A percentile compares a stretch with the other conserved stretches of the same genome.
Evolutionary conservation across 2,888 invertebrate species (phyloP).

Genomic region (Pseudoips prasinana): DNA sequence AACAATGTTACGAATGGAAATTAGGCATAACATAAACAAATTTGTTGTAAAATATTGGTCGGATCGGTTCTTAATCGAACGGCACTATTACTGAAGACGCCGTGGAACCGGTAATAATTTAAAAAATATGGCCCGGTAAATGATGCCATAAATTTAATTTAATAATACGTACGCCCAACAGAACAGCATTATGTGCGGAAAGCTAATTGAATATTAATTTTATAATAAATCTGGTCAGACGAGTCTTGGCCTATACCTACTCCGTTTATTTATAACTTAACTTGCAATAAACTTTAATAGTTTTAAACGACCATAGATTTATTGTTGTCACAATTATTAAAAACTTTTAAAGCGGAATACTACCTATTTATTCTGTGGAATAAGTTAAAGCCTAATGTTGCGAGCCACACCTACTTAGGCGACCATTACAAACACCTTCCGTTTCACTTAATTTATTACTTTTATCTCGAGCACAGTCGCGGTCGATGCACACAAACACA

Average conservation of each 20-base stretch:
- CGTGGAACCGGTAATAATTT: slow-evolving; percentile 71
- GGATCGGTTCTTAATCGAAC: slow-evolving; percentile 5
- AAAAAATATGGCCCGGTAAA: slow-evolving; percentile 76
- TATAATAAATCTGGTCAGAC: slow-evolving; percentile 75
- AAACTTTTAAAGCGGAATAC: slow-evolving; percentile 27
- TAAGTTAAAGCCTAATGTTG: slow-evolving; percentile 52
- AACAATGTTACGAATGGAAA: too few species aligned
- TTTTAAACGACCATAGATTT: slow-evolving; percentile 44
- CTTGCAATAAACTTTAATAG: slow-evolving; percentile 47
- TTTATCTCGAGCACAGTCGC: slow-evolving; percentile 76
- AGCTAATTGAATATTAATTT: slow-evolving; percentile 82
- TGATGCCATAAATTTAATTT: slow-evolving; percentile 80
- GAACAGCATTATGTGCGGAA: slow-evolving; percentile 78
- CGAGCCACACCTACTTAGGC: slow-evolving; percentile 65
- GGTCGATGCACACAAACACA: slow-evolving; percentile 76
- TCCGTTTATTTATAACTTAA: slow-evolving; percentile 71
- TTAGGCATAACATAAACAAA: too few species aligned
- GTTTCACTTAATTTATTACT: slow-evolving; percentile 76
- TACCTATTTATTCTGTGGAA: slow-evolving; percentile 31
- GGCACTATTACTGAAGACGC: slow-evolving; percentile 55
- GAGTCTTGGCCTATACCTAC: slow-evolving; percentile 49
- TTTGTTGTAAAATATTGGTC: too few species aligned
- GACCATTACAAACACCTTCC: slow-evolving; percentile 73
- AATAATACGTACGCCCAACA: slow-evolving; percentile 78
- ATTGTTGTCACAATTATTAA: slow-evolving; percentile 34